These are phyloP conservation scores for Typhlichthys eigenmanni DNA, from an alignment of 2,797 vertebrate genomes.

Conservation along the genomic window DNA sequence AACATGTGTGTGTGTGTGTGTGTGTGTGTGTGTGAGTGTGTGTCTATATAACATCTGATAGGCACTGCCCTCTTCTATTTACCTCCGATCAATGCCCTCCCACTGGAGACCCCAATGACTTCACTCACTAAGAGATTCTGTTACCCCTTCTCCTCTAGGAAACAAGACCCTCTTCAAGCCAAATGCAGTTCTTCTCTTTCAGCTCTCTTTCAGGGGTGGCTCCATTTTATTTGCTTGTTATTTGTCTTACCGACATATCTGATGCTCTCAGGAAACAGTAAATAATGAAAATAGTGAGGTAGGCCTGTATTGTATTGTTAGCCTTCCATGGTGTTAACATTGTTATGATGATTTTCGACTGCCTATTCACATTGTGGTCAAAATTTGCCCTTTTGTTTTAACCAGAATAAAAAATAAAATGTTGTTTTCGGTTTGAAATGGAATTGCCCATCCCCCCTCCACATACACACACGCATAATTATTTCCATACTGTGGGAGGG, in stretches of 20 bases:
- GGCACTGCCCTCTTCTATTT: slow-evolving; percentile 57
- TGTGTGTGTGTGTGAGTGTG: slow-evolving; percentile 28
- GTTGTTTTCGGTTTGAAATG: too few relatives aligned
- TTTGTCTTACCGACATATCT: slow-evolving; percentile 38
- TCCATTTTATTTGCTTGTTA: slow-evolving; percentile 48
- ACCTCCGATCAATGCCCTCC: slow-evolving; percentile 72
- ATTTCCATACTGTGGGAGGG: too few relatives aligned
- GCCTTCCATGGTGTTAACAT: too few relatives aligned
- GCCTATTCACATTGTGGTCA: too few relatives aligned
- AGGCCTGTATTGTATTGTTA: too few relatives aligned
- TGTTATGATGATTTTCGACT: too few relatives aligned
- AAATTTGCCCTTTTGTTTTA: too few relatives aligned
- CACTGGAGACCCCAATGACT: slow-evolving; percentile 72
- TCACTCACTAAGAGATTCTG: slow-evolving; percentile 73
- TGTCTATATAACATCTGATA: slow-evolving; percentile 60
- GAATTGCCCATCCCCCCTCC: too few relatives aligned
- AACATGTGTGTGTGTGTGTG: slow-evolving; percentile 16
- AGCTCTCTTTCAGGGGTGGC: slow-evolving; percentile 25
- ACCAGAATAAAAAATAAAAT: too few relatives aligned
- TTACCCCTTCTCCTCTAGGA: slow-evolving; percentile 67
- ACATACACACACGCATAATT: too few relatives aligned
- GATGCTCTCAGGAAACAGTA: slow-evolving; percentile 1
- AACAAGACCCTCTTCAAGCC: slow-evolving; percentile 67
- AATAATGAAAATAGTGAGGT: neutral
- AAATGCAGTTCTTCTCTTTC: slow-evolving; percentile 34